phyloP scores from a whole-genome alignment of 2,888 invertebrate species.

The Choristoneura rosaceana region DNA sequence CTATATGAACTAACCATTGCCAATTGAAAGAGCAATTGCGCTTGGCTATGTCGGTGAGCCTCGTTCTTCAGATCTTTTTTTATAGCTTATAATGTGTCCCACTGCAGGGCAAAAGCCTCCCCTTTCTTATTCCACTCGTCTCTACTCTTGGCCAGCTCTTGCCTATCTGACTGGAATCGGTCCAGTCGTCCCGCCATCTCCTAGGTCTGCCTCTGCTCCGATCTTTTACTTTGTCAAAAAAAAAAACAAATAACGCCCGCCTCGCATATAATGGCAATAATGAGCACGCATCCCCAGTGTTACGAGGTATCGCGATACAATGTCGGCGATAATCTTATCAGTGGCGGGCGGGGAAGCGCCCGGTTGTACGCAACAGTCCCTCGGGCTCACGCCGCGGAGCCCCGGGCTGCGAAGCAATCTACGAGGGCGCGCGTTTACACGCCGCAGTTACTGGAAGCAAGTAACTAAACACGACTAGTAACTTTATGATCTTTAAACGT shows the following conservation, averaged over 20 bases:
- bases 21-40: too few relatives aligned
- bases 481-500: background rate
- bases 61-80: too few relatives aligned
- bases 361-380: constrained; percentile 44
- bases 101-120: too few relatives aligned
- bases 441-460: constrained; percentile 5
- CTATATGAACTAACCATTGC: too few relatives aligned
- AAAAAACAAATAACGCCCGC: background rate
- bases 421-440: constrained; percentile 52
- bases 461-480: background rate
- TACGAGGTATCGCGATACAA: constrained; percentile 17
- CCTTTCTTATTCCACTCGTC: too few relatives aligned
- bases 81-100: too few relatives aligned
- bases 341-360: constrained; percentile 20
- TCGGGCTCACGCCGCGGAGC: constrained; percentile 45
- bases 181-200: too few relatives aligned
- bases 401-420: constrained; percentile 59
- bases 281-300: background rate
- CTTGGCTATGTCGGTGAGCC: too few relatives aligned
- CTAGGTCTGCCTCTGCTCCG: too few relatives aligned
- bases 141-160: too few relatives aligned
- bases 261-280: constrained; percentile 11
- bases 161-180: too few relatives aligned
- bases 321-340: constrained; percentile 9
- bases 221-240: background rate